Evolutionary conservation across 2,113 vertebrate species (phyloP), one percentile per base, ranked within the genome.

Genomic region (Blennius ocellaris): DNA sequence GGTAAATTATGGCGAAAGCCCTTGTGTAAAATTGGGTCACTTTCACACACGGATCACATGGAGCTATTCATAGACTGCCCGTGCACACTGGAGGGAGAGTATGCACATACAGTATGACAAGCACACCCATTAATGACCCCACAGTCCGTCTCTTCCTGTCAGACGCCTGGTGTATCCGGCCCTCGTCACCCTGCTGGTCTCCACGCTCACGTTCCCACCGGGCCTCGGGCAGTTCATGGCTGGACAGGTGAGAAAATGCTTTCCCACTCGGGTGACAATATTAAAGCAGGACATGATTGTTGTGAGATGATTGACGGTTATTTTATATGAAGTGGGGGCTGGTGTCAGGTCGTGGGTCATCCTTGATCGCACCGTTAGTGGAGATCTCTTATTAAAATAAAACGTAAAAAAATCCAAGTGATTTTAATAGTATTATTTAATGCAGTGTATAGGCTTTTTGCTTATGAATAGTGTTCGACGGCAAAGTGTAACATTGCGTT

Each of bases 181-280:
- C 0, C 84, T 99, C 51, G 97, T 99, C 91, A 99, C 97, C 0
- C 93, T 99, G 80, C 90, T 99, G 75, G 93, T 98, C 88, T 95
- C 97, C 54, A 98, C 97, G 0, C 92, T 99, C 90, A 98, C 97
- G 54, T 99, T 99, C 84, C 97, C 97, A 0, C 96, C 97, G 0
- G 97, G 97, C 68, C 96, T 99, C 0, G 97, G 97, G 55, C 97
- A 99, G 92, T 99, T 99, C 93, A 99, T 99, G 97, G 97, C 97
- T 0, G 97, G 97, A 84, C 96, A 98, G 97, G 97, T 99, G 93
- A 89, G 89, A 69, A 55, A 41, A 82, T 48, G n/a, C 10, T 68
- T 66, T 84, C 61, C 41, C 77, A 56, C 87, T 71, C 52, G 11
- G 57, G 49, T 66, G 76, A 76, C 73, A 52, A 71, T 41, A 53